Conservation (phyloP, 1,140 invertebrate species). For the Pseudomyrmex sp. region DNA sequence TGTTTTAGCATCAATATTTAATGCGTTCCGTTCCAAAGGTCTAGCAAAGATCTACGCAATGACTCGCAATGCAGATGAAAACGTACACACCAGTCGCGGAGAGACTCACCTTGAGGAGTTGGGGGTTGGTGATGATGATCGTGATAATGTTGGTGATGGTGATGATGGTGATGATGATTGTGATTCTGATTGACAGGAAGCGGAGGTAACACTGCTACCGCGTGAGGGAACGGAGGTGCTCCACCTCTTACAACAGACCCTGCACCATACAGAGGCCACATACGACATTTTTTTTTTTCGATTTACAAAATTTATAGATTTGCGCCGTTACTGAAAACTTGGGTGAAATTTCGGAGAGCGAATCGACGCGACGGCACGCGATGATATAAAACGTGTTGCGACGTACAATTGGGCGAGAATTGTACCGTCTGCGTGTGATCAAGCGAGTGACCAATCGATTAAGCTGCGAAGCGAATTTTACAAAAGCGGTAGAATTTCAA, state of each 20-base stretch:
- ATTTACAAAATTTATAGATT: constrained; percentile 60
- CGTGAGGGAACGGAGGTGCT: constrained; percentile 87
- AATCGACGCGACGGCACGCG: background rate
- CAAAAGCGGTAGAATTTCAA: constrained; percentile 16
- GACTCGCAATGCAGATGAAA: constrained; percentile 13
- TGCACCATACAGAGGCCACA: constrained; percentile 83
- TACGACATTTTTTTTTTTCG: constrained; percentile 63
- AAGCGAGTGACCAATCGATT: constrained; percentile 17
- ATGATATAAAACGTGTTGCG: background rate
- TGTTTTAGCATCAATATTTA: constrained; percentile 32
- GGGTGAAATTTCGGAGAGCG: background rate
- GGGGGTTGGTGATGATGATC: constrained; percentile 85
- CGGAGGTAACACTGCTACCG: constrained; percentile 89
- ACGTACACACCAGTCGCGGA: constrained; percentile 64
- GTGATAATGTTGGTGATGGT: constrained; percentile 80
- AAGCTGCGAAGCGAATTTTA: constrained; percentile 49
- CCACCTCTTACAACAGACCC: constrained; percentile 82
- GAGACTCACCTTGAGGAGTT: constrained; percentile 85
- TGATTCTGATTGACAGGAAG: constrained; percentile 84
- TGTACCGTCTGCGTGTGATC: constrained; percentile 25
- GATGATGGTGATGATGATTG: constrained; percentile 79
- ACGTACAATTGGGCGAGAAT: constrained; percentile 9
- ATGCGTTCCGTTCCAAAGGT: background rate
- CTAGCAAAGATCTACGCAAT: constrained; percentile 22
- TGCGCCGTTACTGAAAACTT: constrained; percentile 12